A percentile compares a stretch with the other conserved stretches of the same genome.
phyloP scores from a whole-genome alignment of 2,888 invertebrate species.

The Pollenia griseotomentosa region DNA sequence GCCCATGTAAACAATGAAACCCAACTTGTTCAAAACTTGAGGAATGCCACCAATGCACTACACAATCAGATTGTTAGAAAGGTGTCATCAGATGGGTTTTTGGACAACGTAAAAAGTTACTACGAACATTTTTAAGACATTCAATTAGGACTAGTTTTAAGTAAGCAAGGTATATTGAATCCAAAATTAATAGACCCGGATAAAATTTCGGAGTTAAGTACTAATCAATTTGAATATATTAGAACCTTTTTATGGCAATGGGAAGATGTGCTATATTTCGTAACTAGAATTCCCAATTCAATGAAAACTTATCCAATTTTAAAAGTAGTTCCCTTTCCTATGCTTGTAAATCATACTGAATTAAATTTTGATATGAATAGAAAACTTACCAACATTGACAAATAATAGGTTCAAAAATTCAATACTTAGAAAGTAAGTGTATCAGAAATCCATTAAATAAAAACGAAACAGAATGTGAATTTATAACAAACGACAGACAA shows the following conservation, averaged over 20 bases:
- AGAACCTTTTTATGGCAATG: conserved; percentile 7
- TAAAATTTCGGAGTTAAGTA: background rate
- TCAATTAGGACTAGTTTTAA: background rate
- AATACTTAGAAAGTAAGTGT: conserved; percentile 17
- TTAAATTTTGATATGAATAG: too few relatives aligned
- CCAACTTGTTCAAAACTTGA: too few relatives aligned
- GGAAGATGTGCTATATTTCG: too few relatives aligned
- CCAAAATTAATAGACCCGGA: conserved; percentile 18
- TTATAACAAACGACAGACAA: background rate
- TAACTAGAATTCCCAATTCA: too few relatives aligned
- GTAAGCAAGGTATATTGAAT: conserved; percentile 7
- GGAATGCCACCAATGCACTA: too few relatives aligned
- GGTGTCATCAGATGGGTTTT: background rate
- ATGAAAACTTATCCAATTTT: too few relatives aligned
- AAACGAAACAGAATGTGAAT: conserved; percentile 15
- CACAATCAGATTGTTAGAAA: too few relatives aligned
- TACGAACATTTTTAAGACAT: background rate
- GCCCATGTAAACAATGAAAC: too few relatives aligned
- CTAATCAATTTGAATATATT: background rate
- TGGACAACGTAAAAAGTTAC: conserved; percentile 6
- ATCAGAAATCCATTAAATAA: background rate
- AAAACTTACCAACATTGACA: too few relatives aligned
- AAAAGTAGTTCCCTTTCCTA: background rate
- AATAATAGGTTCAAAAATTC: background rate
- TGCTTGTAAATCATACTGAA: background rate